Base-by-base conservation (phyloP, 2,797 vertebrate species). In the Aselliscus stoliczkanus region DNA sequence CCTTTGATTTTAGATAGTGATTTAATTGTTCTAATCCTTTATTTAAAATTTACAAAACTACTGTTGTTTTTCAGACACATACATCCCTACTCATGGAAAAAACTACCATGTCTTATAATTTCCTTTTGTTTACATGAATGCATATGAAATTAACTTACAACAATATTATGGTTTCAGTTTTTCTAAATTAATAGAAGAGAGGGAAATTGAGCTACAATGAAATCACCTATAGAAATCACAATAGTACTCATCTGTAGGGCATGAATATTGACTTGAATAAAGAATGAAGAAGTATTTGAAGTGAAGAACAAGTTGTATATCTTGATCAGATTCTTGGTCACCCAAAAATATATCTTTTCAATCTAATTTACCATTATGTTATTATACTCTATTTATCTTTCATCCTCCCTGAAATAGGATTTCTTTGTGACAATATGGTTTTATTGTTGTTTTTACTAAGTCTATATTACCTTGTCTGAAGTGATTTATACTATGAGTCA, bases 121-220 rank as follows among this genome's bases (percentile, higher is more conserved):
- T 62, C 62, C n/a, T 72, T 54, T 47, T 84, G 39, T 92, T 90
- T 95, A 93, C 87, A 6, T 58, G 15, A 87, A 76, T n/a, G 17
- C 15, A 77, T 85, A 50, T 62, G 8, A 82, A 92, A 64, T 73
- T 29, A 52, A 58, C 12, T 70, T 70, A 58, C 64, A 50, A 60
- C 9, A 82, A 47, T 42, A 93, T 52, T 23, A 88, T 76, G 8
- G 12, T 42, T 95, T 56, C 39, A 44, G 91, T 62, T 79, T 73
- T 89, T 87, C 34, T 39, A 82, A 92, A 5, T 96, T 95, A 96
- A 93, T 18, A 75, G 4, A 17, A 92, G 0, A 23, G 7, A 75
- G 10, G 5, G 95, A 84, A 95, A 96, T 88, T 37, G 60, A 72
- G 13, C 37, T 94, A 92, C 97, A 97, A 95, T 80, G 52, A 72